Conservation (phyloP, 2,797 vertebrate genomes). For the Scleropages formosus region DNA sequence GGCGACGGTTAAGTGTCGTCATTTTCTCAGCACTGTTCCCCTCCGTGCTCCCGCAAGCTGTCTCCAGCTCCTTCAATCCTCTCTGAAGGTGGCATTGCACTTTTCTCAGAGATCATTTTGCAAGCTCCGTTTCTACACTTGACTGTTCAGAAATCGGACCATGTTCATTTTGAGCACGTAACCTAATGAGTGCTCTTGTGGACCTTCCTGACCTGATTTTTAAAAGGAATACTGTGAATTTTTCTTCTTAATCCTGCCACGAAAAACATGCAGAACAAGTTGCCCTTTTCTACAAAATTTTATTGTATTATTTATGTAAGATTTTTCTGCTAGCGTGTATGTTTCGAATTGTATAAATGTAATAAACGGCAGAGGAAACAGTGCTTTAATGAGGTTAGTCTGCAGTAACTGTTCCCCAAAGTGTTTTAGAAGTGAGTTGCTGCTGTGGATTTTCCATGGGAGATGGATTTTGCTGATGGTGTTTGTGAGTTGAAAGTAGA, state of each 20-base stretch:
- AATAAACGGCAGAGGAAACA: neutral
- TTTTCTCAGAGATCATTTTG: no score
- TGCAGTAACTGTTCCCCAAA: no score
- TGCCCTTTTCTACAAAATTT: neutral
- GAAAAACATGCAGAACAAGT: neutral
- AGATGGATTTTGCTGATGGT: neutral
- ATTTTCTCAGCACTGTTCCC: no score
- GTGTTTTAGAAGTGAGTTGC: neutral
- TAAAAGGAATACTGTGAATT: neutral
- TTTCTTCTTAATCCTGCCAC: slow-evolving; percentile 9
- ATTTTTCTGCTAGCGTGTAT: neutral
- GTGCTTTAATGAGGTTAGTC: no score
- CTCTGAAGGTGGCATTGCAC: no score
- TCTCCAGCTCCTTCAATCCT: no score
- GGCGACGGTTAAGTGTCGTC: no score
- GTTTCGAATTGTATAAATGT: neutral
- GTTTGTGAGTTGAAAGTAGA: no score
- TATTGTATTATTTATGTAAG: slow-evolving; percentile 5
- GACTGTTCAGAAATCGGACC: neutral
- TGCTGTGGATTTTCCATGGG: neutral
- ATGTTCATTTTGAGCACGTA: neutral
- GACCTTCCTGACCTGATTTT: neutral
- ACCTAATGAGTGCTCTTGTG: neutral
- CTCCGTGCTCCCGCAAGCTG: no score
- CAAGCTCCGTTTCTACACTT: neutral